phyloP scores from a whole-genome alignment of 2,113 vertebrate genomes.

The Murina feae region DNA sequence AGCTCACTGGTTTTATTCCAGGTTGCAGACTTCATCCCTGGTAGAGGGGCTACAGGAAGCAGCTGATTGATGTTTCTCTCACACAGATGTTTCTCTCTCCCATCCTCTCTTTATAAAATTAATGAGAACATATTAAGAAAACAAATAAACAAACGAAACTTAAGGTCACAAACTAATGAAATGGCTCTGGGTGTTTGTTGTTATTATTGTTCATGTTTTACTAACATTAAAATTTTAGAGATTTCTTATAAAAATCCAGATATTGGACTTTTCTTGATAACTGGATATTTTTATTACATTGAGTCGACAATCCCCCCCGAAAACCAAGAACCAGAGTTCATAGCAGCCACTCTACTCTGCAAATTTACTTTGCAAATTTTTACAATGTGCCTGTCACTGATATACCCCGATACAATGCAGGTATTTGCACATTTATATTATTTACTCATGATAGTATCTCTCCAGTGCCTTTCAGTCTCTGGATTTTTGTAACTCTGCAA shows the following conservation, averaged over 20 bases:
- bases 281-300: neutral
- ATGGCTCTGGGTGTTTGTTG: neutral
- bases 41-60: too few species aligned
- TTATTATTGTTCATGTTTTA: neutral
- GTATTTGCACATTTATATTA: neutral
- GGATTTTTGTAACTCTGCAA: neutral
- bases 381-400: accelerated
- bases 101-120: too few species aligned
- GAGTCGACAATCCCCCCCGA: neutral
- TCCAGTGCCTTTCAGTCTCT: neutral
- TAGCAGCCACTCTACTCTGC: neutral
- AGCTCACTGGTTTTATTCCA: too few species aligned
- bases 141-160: too few species aligned
- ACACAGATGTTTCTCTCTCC: too few species aligned
- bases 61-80: too few species aligned
- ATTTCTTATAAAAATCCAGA: neutral
- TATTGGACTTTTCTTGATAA: neutral
- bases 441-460: neutral
- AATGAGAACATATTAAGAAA: too few species aligned
- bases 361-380: neutral
- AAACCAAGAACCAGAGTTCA: neutral
- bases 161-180: neutral
- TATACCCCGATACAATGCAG: neutral
- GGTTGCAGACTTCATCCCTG: too few species aligned
- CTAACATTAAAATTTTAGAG: neutral